Evolutionary conservation across 2,113 vertebrate genomes (phyloP).

Genomic region (Falcunculus frontatus): DNA sequence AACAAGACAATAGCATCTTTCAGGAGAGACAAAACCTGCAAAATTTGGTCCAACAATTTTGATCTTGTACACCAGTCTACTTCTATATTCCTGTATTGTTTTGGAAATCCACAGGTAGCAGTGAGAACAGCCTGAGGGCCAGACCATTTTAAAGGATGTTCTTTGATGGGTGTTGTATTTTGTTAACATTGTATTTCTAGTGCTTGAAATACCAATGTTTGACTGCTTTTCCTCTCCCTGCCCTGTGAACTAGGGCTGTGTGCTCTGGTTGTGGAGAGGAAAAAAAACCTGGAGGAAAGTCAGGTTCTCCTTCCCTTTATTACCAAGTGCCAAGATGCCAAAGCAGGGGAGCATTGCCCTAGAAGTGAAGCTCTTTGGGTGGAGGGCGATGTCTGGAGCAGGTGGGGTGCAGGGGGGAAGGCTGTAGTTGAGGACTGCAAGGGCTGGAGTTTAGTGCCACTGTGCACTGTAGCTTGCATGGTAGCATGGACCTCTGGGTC

Average conservation of each 20-base stretch:
- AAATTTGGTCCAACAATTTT: not conserved
- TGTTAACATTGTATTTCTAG: not conserved
- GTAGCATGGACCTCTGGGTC: too few species aligned
- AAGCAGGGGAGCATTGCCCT: not conserved
- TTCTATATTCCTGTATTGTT: not conserved
- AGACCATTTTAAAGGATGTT: not conserved
- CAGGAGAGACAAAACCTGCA: not conserved
- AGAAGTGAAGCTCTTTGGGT: rapidly evolving
- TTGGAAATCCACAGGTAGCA: not conserved
- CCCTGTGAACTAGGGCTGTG: not conserved
- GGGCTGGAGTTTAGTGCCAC: not conserved
- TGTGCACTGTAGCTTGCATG: not conserved
- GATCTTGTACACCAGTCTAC: not conserved
- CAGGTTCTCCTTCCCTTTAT: not conserved
- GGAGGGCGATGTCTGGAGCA: not conserved
- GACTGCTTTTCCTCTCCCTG: not conserved
- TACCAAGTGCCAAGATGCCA: rapidly evolving
- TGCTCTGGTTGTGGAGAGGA: not conserved
- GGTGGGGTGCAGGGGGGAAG: not conserved
- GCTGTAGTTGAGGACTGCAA: not conserved
- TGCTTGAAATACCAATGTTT: rapidly evolving
- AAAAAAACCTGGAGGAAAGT: not conserved
- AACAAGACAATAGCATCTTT: not conserved
- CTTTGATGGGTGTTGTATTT: not conserved
- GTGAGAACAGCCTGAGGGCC: not conserved